These are phyloP conservation scores for Anser brachyrhynchus DNA, from an alignment of 2,113 vertebrate genomes.

Conservation along the genomic window DNA sequence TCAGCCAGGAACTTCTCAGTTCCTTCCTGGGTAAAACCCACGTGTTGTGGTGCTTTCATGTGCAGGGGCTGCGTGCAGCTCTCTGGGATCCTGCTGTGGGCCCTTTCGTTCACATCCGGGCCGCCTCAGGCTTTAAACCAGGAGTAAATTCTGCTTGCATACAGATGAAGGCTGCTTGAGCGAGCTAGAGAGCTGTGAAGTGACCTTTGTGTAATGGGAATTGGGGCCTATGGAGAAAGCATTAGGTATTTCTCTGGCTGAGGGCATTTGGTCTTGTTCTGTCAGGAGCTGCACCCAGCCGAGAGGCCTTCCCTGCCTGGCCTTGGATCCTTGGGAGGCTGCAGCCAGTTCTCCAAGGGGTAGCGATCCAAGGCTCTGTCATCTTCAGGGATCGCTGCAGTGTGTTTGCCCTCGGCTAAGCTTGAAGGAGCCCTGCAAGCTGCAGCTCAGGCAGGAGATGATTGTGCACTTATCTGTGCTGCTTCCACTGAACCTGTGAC, in stretches of 20 bases:
- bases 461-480: accelerated
- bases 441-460: background rate
- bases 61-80: background rate
- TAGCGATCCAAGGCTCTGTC: background rate
- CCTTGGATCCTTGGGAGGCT: background rate
- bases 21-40: background rate
- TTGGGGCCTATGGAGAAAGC: background rate
- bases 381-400: background rate
- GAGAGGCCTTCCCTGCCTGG: background rate
- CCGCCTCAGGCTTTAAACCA: background rate
- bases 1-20: accelerated
- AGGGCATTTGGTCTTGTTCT: background rate
- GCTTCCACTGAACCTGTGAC: accelerated
- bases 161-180: background rate
- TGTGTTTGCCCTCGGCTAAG: background rate
- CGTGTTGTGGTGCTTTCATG: accelerated
- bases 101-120: background rate
- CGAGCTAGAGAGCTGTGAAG: background rate
- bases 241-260: background rate
- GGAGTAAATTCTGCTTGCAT: background rate
- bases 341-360: accelerated
- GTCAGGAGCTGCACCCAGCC: accelerated
- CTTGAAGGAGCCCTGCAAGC: background rate
- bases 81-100: background rate
- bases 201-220: background rate